Evolutionary conservation across 2,797 vertebrate genomes (phyloP).

Genomic region (Trichosurus vulpecula): DNA sequence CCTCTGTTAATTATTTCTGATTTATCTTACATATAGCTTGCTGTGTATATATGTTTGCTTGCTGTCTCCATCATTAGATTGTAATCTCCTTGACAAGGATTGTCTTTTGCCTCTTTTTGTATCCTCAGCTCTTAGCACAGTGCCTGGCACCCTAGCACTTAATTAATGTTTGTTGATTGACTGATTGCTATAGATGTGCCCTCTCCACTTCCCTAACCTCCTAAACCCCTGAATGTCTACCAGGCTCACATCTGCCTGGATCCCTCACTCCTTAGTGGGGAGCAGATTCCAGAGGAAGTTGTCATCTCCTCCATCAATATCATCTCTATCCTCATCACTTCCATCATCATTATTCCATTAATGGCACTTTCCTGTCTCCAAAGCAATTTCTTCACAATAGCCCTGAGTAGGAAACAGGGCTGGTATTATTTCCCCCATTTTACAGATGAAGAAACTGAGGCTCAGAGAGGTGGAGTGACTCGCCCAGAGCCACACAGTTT

Average conservation of each 20-base stretch:
- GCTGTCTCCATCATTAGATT: background rate
- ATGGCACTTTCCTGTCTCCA: background rate
- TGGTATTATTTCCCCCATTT: slow-evolving; percentile 26
- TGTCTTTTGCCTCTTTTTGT: background rate
- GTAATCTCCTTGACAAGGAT: background rate
- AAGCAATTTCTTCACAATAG: background rate
- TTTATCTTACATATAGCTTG: background rate
- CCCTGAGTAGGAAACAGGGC: background rate
- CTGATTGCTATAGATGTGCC: background rate
- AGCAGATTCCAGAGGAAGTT: background rate
- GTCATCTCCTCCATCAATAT: background rate
- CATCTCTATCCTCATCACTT: background rate
- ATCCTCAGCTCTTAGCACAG: background rate
- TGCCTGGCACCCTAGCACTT: background rate
- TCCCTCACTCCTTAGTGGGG: background rate
- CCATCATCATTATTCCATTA: background rate
- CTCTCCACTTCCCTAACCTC: background rate
- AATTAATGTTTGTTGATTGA: background rate
- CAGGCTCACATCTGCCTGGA: background rate
- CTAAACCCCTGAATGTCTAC: background rate
- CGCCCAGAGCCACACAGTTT: slow-evolving; percentile 19
- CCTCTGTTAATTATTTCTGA: background rate
- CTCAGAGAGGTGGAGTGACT: slow-evolving; percentile 26
- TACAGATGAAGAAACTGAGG: background rate
- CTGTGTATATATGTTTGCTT: background rate